Evolutionary conservation across 2,888 invertebrate species (phyloP), one percentile per base, ranked within the genome.

Genomic region (Scelioninae gen. 2): DNA sequence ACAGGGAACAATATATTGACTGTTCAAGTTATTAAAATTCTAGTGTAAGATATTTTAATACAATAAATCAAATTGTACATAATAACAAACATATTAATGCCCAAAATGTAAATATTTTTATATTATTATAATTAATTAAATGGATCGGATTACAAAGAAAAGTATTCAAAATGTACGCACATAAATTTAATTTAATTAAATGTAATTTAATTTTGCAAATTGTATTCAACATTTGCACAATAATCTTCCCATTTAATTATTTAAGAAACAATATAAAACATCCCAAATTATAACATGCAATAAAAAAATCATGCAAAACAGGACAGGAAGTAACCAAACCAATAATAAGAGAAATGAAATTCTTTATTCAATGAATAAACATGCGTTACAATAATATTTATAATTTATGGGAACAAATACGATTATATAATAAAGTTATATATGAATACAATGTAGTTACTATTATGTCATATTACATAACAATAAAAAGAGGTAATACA

Each of bases 271-370:
- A 39, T 60, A 28, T 60, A 33, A 53, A 69, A 67, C 48, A 70
- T 70, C 53, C 15, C 28, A 41, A 43, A 25, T 19, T 70, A 18
- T 73, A 57, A 61, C 80, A 78, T 81, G 81, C 81, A 79, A 61
- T 22, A 70, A 77, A 53, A 70, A 67, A 77, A 75, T 75, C 81
- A 81, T 84, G 82, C 84, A 81, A 80, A 81, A 81, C 60, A 78
- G 80, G 82, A 78, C 76, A 78, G 77, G 81, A 80, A 84, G 80
- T 79, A 84, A 84, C 80, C 80, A 82, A 83, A 84, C 82, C 82
- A 80, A 79, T 81, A 77, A 78, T 81, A 77, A 78, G 79, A 82
- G 79, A 80, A 81, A 83, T 64, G 65, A 81, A 81, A 79, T 78
- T 78, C 79, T 84, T 85, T 84, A 84, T 84, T 84, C 75, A 78